Percentiles rank a stretch among this genome's conserved stretches.
These are phyloP conservation scores for Pherbina coryleti DNA, from an alignment of 2,888 invertebrate species.

Conservation along the genomic window DNA sequence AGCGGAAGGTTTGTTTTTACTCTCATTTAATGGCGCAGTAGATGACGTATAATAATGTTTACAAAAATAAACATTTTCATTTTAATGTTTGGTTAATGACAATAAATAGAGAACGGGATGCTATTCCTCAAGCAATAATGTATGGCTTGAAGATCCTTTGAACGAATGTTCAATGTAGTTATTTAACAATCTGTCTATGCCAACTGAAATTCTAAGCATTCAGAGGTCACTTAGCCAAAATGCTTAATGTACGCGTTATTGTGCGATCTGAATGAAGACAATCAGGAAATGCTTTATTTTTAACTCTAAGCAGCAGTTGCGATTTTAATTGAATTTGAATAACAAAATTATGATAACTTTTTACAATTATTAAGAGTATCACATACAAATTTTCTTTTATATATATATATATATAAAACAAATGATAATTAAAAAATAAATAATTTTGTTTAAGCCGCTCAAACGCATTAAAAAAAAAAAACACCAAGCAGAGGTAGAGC, in stretches of 20 bases:
- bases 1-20: neutral
- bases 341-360: slow-evolving; percentile 20
- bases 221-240: neutral
- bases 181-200: neutral
- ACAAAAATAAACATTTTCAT: too few species aligned
- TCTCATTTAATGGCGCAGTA: slow-evolving; percentile 21
- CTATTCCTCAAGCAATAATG: neutral
- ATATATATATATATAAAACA: slow-evolving; percentile 18
- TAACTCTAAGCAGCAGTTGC: neutral
- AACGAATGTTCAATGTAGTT: neutral
- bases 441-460: slow-evolving; percentile 26
- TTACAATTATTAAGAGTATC: slow-evolving; percentile 35
- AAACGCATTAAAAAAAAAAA: neutral
- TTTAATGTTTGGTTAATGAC: neutral
- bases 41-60: neutral
- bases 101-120: neutral
- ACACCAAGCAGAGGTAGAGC: slow-evolving; percentile 16
- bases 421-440: slow-evolving; percentile 28
- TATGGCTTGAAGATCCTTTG: neutral
- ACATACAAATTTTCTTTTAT: slow-evolving; percentile 29
- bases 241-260: neutral
- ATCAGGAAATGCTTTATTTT: neutral
- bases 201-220: neutral
- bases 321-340: slow-evolving; percentile 8
- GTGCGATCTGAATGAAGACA: neutral